Evolutionary conservation across 2,888 invertebrate species (phyloP).

Genomic region (Scaptomyza reducta): DNA sequence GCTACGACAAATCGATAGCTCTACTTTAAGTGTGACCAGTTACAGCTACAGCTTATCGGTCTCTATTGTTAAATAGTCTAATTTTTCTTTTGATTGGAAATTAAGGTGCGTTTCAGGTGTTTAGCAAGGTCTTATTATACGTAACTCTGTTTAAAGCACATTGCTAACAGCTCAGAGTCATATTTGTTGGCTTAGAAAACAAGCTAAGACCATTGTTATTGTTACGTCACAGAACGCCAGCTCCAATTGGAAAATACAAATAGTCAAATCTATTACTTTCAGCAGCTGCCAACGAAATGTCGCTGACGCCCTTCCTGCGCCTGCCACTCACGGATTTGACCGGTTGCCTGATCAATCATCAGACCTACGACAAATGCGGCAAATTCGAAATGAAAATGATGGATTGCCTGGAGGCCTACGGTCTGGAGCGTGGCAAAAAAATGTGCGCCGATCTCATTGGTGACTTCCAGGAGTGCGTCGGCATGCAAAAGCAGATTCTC

Average conservation of each 20-base stretch:
- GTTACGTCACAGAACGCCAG: constrained; percentile 75
- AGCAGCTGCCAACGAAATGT: constrained; percentile 84
- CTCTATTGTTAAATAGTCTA: constrained; percentile 44
- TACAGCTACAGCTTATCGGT: constrained; percentile 19
- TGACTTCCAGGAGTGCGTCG: constrained; percentile 90
- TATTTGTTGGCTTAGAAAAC: rapidly evolving
- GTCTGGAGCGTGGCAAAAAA: constrained; percentile 87
- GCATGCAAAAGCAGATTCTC: constrained; percentile 86
- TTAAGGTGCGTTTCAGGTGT: constrained; percentile 47
- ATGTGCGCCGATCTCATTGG: constrained; percentile 87
- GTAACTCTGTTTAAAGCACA: background rate
- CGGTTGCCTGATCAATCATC: constrained; percentile 87
- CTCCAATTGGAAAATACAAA: constrained; percentile 6
- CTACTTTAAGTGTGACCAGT: constrained; percentile 22
- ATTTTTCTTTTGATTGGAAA: constrained; percentile 44
- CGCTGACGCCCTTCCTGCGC: constrained; percentile 88
- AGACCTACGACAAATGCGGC: constrained; percentile 88
- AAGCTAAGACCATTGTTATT: constrained; percentile 48
- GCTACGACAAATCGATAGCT: background rate
- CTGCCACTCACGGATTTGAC: constrained; percentile 90
- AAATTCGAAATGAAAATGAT: constrained; percentile 89
- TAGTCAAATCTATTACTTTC: constrained; percentile 4
- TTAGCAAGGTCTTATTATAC: background rate
- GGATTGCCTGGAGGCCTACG: constrained; percentile 93
- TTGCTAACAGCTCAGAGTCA: background rate